Evolutionary conservation across 1,140 invertebrate genomes (phyloP), one percentile per base, ranked within the genome.

Genomic region (Drosophila mayri): DNA sequence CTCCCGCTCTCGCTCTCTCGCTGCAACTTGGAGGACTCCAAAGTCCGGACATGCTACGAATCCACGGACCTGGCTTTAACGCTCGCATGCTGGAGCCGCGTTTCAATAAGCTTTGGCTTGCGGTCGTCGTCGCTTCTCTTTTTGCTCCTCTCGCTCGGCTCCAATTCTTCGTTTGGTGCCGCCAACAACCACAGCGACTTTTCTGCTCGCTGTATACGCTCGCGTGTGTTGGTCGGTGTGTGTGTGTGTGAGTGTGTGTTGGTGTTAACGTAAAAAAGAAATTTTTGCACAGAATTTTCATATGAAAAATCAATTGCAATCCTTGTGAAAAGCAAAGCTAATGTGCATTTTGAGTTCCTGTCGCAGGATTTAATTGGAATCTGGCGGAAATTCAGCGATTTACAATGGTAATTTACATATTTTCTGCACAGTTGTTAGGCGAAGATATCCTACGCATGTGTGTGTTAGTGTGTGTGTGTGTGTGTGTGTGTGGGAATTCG

Each of bases 51-150:
- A 68, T 25, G 38, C 52, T 78, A 37, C 46, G 67, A 59, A 74
- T 54, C 50, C 50, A 60, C 67, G 68, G 66, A 70, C 68, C 66
- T 60, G 68, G 76, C 64, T 88, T 73, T 65, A 80, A 81, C 58
- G 38, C 57, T 65, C 38, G 71, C 72, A 74, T 54, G 74, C 63
- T 76, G 65, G 81, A 90, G 85, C 85, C 85, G 77, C 57, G 81
- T 90, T 88, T 88, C 81, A 88, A 88, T 88, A 90, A 77, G 85
- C 81, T 88, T 88, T 90, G 78, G 83, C 85, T 88, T 90, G 85
- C 81, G 85, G 85, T 88, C 77, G 85, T 73, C 65, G 78, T 77
- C 85, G 85, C 81, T 83, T 81, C 85, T 82, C 65, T 70, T 66
- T 64, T 40, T 22, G 25, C 62, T 65, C 62, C 82, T 77, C 61